Conservation (phyloP, 2,113 vertebrate genomes). For the Rhipidura dahli region DNA sequence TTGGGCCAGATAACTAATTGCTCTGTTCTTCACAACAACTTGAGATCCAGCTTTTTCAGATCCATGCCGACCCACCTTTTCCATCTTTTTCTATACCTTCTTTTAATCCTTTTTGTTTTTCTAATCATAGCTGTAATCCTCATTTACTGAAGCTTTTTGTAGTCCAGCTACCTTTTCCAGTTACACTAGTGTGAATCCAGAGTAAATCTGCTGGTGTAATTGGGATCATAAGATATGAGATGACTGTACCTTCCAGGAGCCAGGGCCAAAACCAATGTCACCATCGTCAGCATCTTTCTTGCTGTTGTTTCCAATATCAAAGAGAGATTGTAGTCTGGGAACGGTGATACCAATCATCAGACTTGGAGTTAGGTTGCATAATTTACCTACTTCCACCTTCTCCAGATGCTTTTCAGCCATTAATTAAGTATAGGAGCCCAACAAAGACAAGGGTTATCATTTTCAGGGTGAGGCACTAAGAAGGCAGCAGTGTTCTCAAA, state of each 20-base stretch:
- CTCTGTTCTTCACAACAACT: neutral
- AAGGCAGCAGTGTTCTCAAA: neutral
- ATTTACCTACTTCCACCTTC: slow-evolving; percentile 7
- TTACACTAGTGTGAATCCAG: neutral
- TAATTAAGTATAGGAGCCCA: slow-evolving; percentile 34
- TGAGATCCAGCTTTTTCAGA: neutral
- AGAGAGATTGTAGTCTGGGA: slow-evolving; percentile 24
- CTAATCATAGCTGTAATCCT: neutral
- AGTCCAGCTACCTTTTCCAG: slow-evolving; percentile 8
- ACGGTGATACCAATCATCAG: slow-evolving; percentile 19
- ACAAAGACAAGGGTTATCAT: neutral
- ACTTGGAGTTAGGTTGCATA: neutral
- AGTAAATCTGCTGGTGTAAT: slow-evolving; percentile 30
- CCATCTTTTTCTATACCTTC: neutral
- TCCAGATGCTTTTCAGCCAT: slow-evolving; percentile 14
- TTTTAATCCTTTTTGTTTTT: neutral
- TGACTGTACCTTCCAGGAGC: neutral
- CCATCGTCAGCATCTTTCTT: neutral
- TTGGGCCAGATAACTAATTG: neutral
- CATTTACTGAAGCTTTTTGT: neutral
- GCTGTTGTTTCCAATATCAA: slow-evolving; percentile 9
- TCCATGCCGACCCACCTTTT: neutral
- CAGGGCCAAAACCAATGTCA: slow-evolving; percentile 26
- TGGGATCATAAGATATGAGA: slow-evolving; percentile 2
- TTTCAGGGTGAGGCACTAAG: slow-evolving; percentile 8